Evolutionary conservation across 2,113 vertebrate genomes (phyloP).

Genomic region (Pelecanoides urinatrix): DNA sequence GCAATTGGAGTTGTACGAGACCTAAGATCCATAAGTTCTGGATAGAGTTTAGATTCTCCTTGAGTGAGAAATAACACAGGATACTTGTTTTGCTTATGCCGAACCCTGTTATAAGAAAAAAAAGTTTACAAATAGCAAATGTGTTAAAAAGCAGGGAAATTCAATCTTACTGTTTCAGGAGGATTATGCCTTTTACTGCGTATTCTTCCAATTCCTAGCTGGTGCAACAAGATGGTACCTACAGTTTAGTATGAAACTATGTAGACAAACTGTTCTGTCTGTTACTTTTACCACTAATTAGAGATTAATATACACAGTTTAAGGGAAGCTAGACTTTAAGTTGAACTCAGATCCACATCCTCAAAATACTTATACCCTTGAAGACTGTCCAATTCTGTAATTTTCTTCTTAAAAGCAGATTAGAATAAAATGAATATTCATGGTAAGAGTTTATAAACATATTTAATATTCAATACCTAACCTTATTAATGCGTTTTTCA

Average conservation of each 20-base stretch:
- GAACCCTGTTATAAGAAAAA: constrained; percentile 79
- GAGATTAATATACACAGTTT: background rate
- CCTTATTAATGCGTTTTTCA: background rate
- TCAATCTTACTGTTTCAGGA: background rate
- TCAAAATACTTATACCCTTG: background rate
- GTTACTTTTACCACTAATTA: background rate
- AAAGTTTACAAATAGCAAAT: background rate
- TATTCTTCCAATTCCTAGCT: background rate
- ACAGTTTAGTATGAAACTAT: background rate
- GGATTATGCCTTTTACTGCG: background rate
- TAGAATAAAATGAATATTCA: background rate
- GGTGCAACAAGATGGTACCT: background rate
- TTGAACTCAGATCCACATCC: background rate
- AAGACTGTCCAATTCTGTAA: background rate
- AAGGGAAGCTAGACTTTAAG: background rate
- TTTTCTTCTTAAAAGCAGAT: background rate
- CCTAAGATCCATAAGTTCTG: constrained; percentile 94
- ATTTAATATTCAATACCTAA: background rate
- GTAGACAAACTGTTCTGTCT: background rate
- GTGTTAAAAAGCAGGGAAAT: background rate
- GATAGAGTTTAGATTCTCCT: constrained; percentile 87
- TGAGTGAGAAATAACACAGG: constrained; percentile 97
- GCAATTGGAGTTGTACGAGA: constrained; percentile 91
- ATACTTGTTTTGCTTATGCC: constrained; percentile 96
- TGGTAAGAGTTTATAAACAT: fast-evolving